A percentile compares a stretch with the other conserved stretches of the same genome.
Evolutionary conservation across 2,797 vertebrate genomes (phyloP).

Genomic region (Pygocentrus nattereri): DNA sequence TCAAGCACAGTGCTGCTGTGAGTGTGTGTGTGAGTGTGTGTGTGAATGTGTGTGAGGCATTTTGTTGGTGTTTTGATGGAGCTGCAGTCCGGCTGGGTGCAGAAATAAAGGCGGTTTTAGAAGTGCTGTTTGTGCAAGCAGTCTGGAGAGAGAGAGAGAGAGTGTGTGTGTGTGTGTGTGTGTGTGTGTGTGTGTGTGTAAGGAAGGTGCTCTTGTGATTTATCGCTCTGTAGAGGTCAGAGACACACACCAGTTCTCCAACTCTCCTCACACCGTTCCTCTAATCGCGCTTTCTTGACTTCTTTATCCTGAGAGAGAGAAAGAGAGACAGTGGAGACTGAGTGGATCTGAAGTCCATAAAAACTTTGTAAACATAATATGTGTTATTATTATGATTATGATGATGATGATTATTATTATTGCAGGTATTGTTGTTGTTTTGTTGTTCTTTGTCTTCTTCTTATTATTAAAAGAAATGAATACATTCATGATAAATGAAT

Average conservation of each 20-base stretch:
- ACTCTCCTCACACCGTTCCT: conserved; percentile 55
- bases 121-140: conserved; percentile 79
- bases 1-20: conserved; percentile 10
- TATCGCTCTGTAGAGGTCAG: conserved; percentile 24
- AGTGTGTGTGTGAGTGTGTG: conserved; percentile 31
- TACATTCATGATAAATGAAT: too few relatives aligned
- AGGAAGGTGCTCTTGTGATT: conserved; percentile 20
- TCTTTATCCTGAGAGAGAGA: conserved; percentile 78
- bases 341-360: too few relatives aligned
- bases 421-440: too few relatives aligned
- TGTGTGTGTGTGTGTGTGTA: conserved; percentile 23
- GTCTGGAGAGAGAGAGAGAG: conserved; percentile 66
- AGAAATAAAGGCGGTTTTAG: conserved; percentile 57
- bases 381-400: too few relatives aligned
- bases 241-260: conserved; percentile 2
- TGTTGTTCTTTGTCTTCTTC: too few relatives aligned
- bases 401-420: too few relatives aligned
- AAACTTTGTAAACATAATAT: too few relatives aligned
- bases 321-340: conserved; percentile 27
- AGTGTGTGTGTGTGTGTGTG: conserved; percentile 17
- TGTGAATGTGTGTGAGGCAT: conserved; percentile 21
- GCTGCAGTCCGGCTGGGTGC: conserved; percentile 42
- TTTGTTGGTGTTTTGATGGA: conserved; percentile 6
- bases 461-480: too few relatives aligned
- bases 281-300: conserved; percentile 76